These are phyloP conservation scores for Brachyrhaphis roseni DNA, from an alignment of 2,797 vertebrate genomes.

Conservation along the genomic window DNA sequence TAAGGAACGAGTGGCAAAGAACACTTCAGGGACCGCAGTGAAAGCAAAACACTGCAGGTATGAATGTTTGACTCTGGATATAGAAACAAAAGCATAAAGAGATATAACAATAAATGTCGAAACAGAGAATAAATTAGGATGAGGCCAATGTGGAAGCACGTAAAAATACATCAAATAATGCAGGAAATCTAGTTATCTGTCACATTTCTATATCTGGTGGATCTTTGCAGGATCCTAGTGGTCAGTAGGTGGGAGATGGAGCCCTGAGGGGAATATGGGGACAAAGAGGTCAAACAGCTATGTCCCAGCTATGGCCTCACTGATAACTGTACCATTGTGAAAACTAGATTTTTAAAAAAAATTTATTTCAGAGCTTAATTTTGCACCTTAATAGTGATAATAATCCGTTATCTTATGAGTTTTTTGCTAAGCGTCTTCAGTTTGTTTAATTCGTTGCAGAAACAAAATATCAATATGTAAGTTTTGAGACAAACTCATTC, in stretches of 20 bases:
- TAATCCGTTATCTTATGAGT: too few species aligned
- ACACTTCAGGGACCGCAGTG: neutral
- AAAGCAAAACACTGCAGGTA: neutral
- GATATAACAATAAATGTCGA: neutral
- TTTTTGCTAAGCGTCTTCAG: too few species aligned
- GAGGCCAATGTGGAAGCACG: neutral
- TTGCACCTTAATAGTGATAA: too few species aligned
- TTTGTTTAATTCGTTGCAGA: too few species aligned
- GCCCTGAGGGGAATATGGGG: neutral
- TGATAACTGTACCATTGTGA: neutral
- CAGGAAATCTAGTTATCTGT: neutral
- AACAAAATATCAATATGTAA: too few species aligned
- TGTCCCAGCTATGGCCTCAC: neutral
- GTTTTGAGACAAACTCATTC: too few species aligned
- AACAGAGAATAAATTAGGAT: neutral
- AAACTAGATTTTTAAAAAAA: neutral
- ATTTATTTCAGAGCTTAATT: too few species aligned
- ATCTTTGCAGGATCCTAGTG: neutral
- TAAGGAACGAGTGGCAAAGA: neutral
- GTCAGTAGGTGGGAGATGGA: neutral
- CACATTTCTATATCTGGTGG: neutral
- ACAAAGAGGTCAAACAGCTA: neutral
- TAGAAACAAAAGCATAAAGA: neutral
- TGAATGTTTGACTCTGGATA: neutral
- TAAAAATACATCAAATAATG: neutral